Conservation (phyloP, 1,140 invertebrate genomes). For the Drosophila oshimai region DNA sequence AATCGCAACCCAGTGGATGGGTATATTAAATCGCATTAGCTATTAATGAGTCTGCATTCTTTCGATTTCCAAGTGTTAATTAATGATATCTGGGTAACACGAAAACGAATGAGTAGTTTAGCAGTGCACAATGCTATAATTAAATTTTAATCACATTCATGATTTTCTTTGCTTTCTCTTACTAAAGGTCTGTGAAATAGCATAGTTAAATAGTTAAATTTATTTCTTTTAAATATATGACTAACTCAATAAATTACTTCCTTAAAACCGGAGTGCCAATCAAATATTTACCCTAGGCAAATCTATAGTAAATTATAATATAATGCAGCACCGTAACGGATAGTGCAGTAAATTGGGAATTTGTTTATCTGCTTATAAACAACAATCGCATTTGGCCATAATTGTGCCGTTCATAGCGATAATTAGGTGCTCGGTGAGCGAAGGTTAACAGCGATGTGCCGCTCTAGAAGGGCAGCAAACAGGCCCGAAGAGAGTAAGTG, state of each 20-base stretch:
- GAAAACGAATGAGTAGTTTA: constrained; percentile 2
- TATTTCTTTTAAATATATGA: too few relatives aligned
- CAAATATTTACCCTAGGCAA: neutral
- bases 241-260: too few relatives aligned
- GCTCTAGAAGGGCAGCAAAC: constrained; percentile 12
- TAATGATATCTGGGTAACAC: constrained; percentile 8
- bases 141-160: neutral
- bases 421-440: constrained; percentile 64
- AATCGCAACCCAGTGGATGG: constrained; percentile 25
- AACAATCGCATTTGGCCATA: constrained; percentile 66
- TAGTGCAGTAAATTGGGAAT: constrained; percentile 15
- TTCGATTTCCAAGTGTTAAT: constrained; percentile 23
- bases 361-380: constrained; percentile 45
- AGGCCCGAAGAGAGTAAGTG: neutral
- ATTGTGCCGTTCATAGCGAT: constrained; percentile 70
- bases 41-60: constrained; percentile 38
- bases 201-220: too few relatives aligned
- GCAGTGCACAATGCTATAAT: neutral
- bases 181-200: too few relatives aligned
- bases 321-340: neutral
- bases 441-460: constrained; percentile 33
- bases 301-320: neutral
- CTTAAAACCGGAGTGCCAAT: neutral
- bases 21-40: constrained; percentile 41
- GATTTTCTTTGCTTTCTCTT: too few relatives aligned